Conservation (phyloP, 2,113 vertebrate genomes). For the Genyomyrus donnyi region DNA sequence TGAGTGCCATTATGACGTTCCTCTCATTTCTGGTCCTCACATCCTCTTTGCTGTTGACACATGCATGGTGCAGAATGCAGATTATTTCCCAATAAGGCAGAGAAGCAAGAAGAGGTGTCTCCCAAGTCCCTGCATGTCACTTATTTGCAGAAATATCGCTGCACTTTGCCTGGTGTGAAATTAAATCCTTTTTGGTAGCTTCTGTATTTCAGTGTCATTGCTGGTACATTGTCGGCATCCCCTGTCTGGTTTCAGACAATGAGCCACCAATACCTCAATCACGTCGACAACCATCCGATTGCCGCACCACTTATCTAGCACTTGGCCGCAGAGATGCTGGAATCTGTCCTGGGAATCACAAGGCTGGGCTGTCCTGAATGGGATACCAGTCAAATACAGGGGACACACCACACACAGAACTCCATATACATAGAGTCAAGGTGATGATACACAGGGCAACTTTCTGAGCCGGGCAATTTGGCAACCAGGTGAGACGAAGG, state of each 20-base stretch:
- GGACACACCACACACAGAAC: not conserved
- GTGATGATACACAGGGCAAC: not conserved
- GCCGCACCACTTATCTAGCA: not conserved
- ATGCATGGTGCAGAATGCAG: slow-evolving; percentile 31
- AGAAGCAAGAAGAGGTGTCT: not conserved
- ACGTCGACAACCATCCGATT: not conserved
- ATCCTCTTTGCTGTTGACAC: slow-evolving; percentile 23
- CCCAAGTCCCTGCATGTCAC: not conserved
- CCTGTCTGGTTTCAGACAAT: not conserved
- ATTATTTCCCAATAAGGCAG: not conserved
- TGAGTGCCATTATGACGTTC: slow-evolving; percentile 55
- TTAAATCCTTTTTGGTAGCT: slow-evolving; percentile 10
- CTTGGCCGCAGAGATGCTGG: not conserved
- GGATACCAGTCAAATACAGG: not conserved
- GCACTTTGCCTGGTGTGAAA: not conserved
- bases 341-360: not conserved
- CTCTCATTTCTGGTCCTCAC: slow-evolving; percentile 26
- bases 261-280: not conserved
- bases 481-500: not conserved
- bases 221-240: slow-evolving; percentile 32
- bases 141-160: not conserved
- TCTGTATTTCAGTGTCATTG: slow-evolving; percentile 4
- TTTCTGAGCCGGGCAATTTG: not conserved
- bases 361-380: not conserved
- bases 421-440: not conserved